Base-by-base conservation (phyloP, 2,797 vertebrate species). In the Limosa lapponica region DNA sequence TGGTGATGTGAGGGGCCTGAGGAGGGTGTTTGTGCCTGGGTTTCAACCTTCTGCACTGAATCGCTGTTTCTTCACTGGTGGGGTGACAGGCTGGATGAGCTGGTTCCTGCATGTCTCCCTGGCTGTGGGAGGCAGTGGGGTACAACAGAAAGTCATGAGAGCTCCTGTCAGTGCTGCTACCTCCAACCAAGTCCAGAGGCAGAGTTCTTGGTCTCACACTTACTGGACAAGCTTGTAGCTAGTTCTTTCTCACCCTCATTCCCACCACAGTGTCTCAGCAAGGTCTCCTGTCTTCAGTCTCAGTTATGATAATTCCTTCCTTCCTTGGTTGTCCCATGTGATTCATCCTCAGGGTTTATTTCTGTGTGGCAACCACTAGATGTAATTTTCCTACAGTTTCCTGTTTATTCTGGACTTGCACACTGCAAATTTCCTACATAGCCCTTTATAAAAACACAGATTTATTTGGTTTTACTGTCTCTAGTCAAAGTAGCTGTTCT, bases 401-500 rank as follows among this genome's bases (percentile, higher is more conserved):
- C 49, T 90, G 17, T 94, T 96, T 96, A 83, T 91, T 88, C 80
- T 91, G 80, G 77, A 79, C 6, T 71, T 80, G 25, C 16, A 89
- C 10, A 12, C 27, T 46, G 58, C 37, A 74, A n/a, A 14, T 72
- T 90, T 93, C 37, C 70, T 86, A 43, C n/a, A 22, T 10, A 69
- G 11, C 30, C 20, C 49, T 62, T 72, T 83, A 59, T 12, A 36
- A 94, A 92, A 91, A 48, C 30, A 62, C 8, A 54, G 14, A 71
- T 78, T 67, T 88, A 62, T 95, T 89, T 94, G 51, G 6, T 86
- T 91, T 94, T 86, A 51, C 71, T 91, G 65, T 83, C 54, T 93
- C 28, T 65, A 70, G 80, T 74, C 58, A 78, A 81, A 90, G 58
- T 55, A 81, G 73, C 34, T 61, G 48, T 82, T 86, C 82, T 87